Evolutionary conservation across 2,888 invertebrate species (phyloP).

Genomic region (Eledone cirrhosa): DNA sequence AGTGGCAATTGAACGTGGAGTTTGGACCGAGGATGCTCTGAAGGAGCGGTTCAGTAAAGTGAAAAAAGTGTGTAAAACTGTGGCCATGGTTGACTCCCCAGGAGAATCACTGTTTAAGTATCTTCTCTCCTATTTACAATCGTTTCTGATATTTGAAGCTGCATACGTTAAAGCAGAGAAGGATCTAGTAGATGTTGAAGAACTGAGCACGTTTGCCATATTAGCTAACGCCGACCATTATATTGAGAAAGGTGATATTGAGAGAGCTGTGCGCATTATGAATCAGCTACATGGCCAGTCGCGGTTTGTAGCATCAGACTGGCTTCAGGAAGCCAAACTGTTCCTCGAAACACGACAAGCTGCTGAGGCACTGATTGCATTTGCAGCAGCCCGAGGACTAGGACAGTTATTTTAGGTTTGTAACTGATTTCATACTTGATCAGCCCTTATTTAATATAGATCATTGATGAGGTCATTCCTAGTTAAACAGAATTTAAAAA

Average conservation of each 20-base stretch:
- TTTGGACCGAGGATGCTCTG: constrained; percentile 87
- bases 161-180: constrained; percentile 69
- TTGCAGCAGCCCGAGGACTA: constrained; percentile 63
- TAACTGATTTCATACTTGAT: background rate
- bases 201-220: constrained; percentile 85
- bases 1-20: constrained; percentile 81
- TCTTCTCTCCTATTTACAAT: constrained; percentile 88
- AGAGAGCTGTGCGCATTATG: constrained; percentile 83
- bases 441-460: no score
- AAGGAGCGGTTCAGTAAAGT: constrained; percentile 78
- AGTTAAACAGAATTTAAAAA: background rate
- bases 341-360: constrained; percentile 90
- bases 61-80: constrained; percentile 77
- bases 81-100: constrained; percentile 85
- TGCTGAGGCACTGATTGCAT: constrained; percentile 84
- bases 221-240: constrained; percentile 85
- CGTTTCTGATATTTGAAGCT: constrained; percentile 73
- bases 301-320: constrained; percentile 81
- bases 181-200: constrained; percentile 47
- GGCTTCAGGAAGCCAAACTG: constrained; percentile 85
- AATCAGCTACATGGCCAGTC: constrained; percentile 89
- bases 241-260: constrained; percentile 87
- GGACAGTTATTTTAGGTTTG: constrained; percentile 56
- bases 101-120: constrained; percentile 82
- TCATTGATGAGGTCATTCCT: no score